phyloP scores from a whole-genome alignment of 2,113 vertebrate genomes.

The Lagenorhynchus albirostris region DNA sequence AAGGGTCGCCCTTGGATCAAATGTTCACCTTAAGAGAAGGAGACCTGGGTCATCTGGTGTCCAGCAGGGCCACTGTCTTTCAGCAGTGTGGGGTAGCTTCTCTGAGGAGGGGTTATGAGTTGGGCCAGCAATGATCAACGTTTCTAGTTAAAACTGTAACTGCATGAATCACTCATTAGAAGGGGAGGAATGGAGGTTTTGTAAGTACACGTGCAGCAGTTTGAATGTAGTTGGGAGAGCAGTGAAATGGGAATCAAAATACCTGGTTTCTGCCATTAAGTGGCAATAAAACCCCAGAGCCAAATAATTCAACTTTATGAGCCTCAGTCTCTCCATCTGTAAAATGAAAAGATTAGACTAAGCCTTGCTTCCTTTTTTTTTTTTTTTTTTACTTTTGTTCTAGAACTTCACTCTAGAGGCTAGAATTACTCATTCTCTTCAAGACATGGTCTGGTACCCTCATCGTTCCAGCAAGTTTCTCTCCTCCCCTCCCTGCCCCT shows the following conservation, averaged over 20 bases:
- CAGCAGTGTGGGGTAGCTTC: neutral
- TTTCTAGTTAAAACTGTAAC: neutral
- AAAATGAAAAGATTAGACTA: neutral
- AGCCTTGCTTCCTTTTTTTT: neutral
- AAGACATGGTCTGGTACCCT: neutral
- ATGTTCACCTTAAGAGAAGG: neutral
- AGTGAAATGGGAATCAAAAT: neutral
- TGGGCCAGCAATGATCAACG: neutral
- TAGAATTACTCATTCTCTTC: neutral
- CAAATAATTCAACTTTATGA: neutral
- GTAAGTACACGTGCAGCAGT: too few relatives aligned
- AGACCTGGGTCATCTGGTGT: neutral
- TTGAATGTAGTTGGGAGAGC: neutral
- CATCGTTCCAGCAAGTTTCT: neutral
- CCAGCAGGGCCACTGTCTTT: neutral
- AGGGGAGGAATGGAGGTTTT: neutral
- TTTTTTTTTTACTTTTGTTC: neutral
- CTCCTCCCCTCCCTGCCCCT: too few relatives aligned
- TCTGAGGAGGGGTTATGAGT: neutral
- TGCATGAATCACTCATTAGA: neutral
- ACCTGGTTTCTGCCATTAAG: neutral
- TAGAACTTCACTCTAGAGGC: neutral
- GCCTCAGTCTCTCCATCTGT: neutral
- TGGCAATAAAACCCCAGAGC: neutral
- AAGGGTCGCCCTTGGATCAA: neutral